These are phyloP conservation scores for Corynorhinus townsendii DNA, from an alignment of 2,113 vertebrate species.

Conservation along the genomic window DNA sequence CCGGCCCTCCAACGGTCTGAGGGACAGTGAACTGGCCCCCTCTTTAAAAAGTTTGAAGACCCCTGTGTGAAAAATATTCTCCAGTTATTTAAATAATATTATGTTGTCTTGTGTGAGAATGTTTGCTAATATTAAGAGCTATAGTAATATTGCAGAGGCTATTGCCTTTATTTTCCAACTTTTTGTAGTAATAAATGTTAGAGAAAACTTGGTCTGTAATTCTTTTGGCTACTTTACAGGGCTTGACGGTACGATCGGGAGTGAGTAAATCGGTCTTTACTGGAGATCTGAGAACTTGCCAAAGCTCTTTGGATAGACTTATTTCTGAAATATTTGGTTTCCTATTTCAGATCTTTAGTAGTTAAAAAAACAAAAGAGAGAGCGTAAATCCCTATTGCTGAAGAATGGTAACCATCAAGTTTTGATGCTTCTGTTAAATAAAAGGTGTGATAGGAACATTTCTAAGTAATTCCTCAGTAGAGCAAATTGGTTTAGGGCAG, in stretches of 20 bases:
- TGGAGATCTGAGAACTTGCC: background rate
- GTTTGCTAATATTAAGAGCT: background rate
- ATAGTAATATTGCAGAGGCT: background rate
- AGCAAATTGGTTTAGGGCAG: background rate
- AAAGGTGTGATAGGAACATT: background rate
- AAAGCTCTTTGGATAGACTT: background rate
- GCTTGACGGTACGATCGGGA: background rate
- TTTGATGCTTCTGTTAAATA: background rate
- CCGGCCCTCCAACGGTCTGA: too few species aligned
- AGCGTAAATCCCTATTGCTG: background rate
- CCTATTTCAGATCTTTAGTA: slow-evolving; percentile 23
- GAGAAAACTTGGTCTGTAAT: background rate
- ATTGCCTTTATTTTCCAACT: background rate
- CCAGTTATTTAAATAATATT: background rate
- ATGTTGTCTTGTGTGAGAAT: background rate
- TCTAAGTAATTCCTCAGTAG: background rate
- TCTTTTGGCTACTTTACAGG: background rate
- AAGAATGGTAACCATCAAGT: background rate
- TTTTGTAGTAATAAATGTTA: background rate
- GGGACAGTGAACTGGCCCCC: too few species aligned
- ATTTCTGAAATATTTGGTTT: background rate
- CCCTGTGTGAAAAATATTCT: background rate
- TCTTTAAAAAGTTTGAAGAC: too few species aligned
- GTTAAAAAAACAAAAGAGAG: background rate
- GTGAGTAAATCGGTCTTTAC: background rate